Evolutionary conservation across 2,888 invertebrate species (phyloP).

Genomic region (Coremacera marginata): DNA sequence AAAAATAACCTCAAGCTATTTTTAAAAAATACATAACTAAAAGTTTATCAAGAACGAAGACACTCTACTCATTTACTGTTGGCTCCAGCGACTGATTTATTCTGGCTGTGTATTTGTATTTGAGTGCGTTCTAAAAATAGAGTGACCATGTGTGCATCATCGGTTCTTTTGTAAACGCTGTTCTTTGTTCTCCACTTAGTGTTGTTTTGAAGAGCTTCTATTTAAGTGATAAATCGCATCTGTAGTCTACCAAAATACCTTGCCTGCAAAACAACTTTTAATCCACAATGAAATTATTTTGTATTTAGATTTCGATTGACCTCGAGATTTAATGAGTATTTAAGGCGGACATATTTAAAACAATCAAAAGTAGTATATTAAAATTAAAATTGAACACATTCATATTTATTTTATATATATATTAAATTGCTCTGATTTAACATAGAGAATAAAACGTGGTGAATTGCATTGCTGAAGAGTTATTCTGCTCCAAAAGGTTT

Average conservation of each 20-base stretch:
- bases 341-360: background rate
- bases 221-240: background rate
- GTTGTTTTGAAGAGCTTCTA: background rate
- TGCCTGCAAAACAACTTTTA: too few relatives aligned
- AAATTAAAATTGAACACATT: too few relatives aligned
- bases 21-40: constrained; percentile 19
- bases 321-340: background rate
- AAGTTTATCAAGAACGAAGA: constrained; percentile 22
- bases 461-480: too few relatives aligned
- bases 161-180: background rate
- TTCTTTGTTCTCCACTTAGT: background rate
- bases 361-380: too few relatives aligned
- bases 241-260: background rate
- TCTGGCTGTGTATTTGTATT: background rate
- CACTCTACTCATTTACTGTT: constrained; percentile 7
- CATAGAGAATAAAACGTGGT: too few relatives aligned
- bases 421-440: too few relatives aligned
- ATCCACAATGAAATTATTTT: background rate
- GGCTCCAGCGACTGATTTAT: constrained; percentile 11
- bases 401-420: too few relatives aligned
- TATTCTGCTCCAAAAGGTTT: too few relatives aligned
- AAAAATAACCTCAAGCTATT: constrained; percentile 31
- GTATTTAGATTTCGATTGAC: constrained; percentile 10
- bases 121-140: constrained; percentile 43
- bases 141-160: constrained; percentile 39